Base-by-base conservation (phyloP, 2,113 vertebrate genomes). In the Paracanthobrama guichenoti region DNA sequence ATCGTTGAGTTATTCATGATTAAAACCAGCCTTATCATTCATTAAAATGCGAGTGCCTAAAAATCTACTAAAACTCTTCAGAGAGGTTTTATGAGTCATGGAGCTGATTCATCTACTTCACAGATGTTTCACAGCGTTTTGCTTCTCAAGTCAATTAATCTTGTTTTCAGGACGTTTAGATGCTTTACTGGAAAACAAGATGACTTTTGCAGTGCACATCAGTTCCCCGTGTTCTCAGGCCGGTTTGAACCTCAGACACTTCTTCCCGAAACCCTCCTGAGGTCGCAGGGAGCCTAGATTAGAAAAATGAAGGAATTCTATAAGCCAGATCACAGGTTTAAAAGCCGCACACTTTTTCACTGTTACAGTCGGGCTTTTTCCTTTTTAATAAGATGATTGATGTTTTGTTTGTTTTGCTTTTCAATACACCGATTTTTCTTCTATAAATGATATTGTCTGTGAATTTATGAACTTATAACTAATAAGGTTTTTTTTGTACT, bases 401-500 rank as follows among this genome's bases (percentile, higher is more conserved):
- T 87, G 83, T 89, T 86, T 78, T 53, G n/a, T 83, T 75, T 53
- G 57, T 50, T 66, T 62, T 2, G 26, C 48, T 90, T 82, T 88
- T 88, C 64, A n/a, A 86, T 69, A 88, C 39, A 78, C 22, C 84
- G 46, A 82, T 11, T 39, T 72, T 89, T 83, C 79, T 87, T 67
- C 79, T 83, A 73, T 80, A 78, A 86, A 82, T 91, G 80, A 42
- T 82, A 31, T 88, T 89, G 85, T 90, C 66, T 88, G 87, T 89
- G 87, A 87, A 90, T 60, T 89, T 89, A 35, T 83, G 84, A 80
- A 90, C 90, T 90, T 87, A 74, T 88, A 62, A 66, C 55, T 79
- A 74, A 79, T 77, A 35, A 64, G 76, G 84, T 84, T 86, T 75
- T 84, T 39, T 86, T 86, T 81, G 80, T 69, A 71, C 46, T 77